Base-by-base conservation (phyloP, 2,113 vertebrate species). In the Cricetomys ansorgei region DNA sequence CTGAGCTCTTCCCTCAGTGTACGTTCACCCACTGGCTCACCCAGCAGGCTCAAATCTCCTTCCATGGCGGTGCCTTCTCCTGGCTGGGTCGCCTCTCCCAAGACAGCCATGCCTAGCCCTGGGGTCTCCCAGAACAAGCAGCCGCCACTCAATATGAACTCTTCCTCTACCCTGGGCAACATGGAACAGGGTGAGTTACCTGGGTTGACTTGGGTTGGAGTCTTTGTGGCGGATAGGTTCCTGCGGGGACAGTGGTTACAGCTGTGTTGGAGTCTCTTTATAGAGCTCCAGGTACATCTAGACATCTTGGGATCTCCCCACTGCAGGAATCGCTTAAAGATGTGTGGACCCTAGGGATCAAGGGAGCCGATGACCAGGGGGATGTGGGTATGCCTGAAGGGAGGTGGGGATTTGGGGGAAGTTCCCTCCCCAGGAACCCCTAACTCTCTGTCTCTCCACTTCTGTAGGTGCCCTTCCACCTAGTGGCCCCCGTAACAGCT, bases 41-140 rank as follows among this genome's bases (percentile, higher is more conserved):
- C 99, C 6, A 98, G 99, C 96, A 99, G 98, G 79, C 99, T 99
- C 72, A 99, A 99, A 96, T 99, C 99, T 81, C 99, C 99, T 12
- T 98, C 99, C 16, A 98, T 99, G 99, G 99, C 99, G 53, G 99
- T 99, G 95, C 98, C 99, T 87, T 99, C 99, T 96, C 99, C 99
- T 0, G 99, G 99, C 5, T 99, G 99, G 99, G 98, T 98, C 0
- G 98, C 99, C 0, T 99, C 99, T 2, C 99, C 99, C 73, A 99
- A 99, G 98, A 99, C 99, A 11, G 98, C 99, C 96, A 98, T 99
- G 98, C 98, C 99, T 69, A 99, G 99, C 98, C 99, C 99, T 0
- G 99, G 99, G 15, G 99, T 99, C 93, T 98, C 98, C 92, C 98
- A 98, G 94, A 98, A 98, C 95, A 99, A 99, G 90, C 98, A 97